phyloP scores from a whole-genome alignment of 2,113 vertebrate species.

The Ochotona princeps region DNA sequence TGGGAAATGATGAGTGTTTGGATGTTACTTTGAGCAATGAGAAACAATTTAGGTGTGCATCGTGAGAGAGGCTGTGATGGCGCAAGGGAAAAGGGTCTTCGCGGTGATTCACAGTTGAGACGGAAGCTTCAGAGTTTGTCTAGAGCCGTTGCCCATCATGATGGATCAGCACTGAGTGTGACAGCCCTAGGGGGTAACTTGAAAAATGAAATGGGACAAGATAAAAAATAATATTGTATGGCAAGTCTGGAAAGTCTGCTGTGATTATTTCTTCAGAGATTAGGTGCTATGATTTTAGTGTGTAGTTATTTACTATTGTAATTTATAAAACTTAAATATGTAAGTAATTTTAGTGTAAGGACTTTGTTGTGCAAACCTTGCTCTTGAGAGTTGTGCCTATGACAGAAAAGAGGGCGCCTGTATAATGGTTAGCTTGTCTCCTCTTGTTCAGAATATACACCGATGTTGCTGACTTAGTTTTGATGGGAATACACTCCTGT shows the following conservation, averaged over 20 bases:
- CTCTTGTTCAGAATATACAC: not conserved
- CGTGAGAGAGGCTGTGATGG: slow-evolving; percentile 22
- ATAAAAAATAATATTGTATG: slow-evolving; percentile 15
- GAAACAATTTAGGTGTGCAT: slow-evolving; percentile 47
- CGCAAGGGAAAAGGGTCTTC: not conserved
- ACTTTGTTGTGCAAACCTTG: not conserved
- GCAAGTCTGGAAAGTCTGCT: not conserved
- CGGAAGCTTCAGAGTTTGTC: not conserved
- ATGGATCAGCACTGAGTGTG: not conserved
- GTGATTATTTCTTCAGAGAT: not conserved
- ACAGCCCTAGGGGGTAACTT: not conserved
- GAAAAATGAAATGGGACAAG: slow-evolving; percentile 51
- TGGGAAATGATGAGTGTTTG: slow-evolving; percentile 1
- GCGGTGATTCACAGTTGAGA: not conserved
- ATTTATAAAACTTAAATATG: not conserved
- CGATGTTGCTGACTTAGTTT: not conserved
- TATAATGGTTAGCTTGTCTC: not conserved
- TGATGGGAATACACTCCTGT: not conserved
- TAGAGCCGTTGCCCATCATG: not conserved
- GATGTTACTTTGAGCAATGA: slow-evolving; percentile 25
- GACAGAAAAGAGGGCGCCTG: not conserved
- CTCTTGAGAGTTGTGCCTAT: not conserved
- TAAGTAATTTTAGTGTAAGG: not conserved
- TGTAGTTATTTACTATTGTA: not conserved
- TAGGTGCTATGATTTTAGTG: not conserved